Conservation (phyloP, 2,113 vertebrate genomes). For the Xenopus laevis region DNA sequence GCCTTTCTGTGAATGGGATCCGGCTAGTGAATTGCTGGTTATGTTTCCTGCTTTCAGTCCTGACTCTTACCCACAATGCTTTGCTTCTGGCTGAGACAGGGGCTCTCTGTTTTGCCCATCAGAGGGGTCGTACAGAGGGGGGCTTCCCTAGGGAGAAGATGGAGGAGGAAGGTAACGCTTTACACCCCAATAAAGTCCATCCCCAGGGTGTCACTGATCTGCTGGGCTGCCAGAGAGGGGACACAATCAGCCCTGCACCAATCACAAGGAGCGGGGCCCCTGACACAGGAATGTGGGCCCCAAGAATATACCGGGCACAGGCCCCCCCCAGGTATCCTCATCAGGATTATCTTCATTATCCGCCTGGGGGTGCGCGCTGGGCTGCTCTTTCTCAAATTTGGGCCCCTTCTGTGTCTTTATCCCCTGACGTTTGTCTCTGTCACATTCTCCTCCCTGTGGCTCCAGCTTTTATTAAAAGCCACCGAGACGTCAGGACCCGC, state of each 20-base stretch:
- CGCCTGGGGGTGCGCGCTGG: conserved; percentile 71
- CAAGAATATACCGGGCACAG: neutral
- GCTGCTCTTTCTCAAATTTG: conserved; percentile 76
- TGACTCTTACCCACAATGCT: neutral
- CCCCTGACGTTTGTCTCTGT: conserved; percentile 73
- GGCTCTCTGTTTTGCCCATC: neutral
- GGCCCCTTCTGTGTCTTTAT: conserved; percentile 77
- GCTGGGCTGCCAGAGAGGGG: conserved; percentile 53
- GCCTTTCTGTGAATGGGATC: neutral
- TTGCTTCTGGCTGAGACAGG: neutral
- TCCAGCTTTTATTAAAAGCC: conserved; percentile 77
- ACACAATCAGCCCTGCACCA: conserved; percentile 12
- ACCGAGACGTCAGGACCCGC: conserved; percentile 84
- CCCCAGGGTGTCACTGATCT: conserved; percentile 63
- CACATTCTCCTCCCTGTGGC: conserved; percentile 62
- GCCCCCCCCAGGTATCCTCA: conserved; percentile 20
- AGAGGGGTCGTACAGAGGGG: neutral
- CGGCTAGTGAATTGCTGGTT: neutral
- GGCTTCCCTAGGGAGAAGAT: neutral
- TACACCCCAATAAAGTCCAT: neutral
- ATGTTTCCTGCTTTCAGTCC: too few relatives aligned
- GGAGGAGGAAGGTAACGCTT: neutral
- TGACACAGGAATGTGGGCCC: neutral
- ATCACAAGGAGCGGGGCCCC: neutral
- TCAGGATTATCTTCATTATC: conserved; percentile 55